These are phyloP conservation scores for Anguilla megastoma DNA, from an alignment of 2,797 vertebrate species.

Conservation along the genomic window DNA sequence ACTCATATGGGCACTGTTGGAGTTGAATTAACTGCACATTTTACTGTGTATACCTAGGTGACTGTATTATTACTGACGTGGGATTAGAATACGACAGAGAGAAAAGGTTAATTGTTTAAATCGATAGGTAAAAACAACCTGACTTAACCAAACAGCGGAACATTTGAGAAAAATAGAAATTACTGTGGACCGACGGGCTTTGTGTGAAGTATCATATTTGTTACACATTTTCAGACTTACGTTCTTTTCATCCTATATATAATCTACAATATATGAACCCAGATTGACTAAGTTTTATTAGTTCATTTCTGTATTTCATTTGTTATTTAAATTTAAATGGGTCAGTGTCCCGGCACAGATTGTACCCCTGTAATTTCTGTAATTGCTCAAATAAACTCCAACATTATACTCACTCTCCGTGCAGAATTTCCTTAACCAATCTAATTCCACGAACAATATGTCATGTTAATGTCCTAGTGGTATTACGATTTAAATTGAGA, in stretches of 20 bases:
- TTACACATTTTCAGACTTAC: background rate
- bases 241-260: background rate
- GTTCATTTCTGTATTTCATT: constrained; percentile 54
- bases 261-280: constrained; percentile 37
- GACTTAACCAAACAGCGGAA: background rate
- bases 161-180: constrained; percentile 9
- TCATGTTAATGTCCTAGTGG: background rate
- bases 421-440: background rate
- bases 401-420: constrained; percentile 37
- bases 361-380: constrained; percentile 51
- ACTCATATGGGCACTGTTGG: too few relatives aligned
- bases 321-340: constrained; percentile 45
- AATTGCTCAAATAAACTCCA: constrained; percentile 74
- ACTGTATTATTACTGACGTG: background rate
- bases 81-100: background rate
- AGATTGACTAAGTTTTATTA: constrained; percentile 69
- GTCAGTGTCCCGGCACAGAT: constrained; percentile 50
- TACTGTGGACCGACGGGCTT: constrained; percentile 8
- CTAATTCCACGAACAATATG: background rate
- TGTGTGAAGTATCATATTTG: background rate
- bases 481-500: background rate
- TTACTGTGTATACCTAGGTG: background rate
- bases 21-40: too few relatives aligned
- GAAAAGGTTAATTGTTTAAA: background rate
- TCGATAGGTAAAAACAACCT: background rate